Percentiles rank a stretch among this genome's conserved stretches.
Evolutionary conservation across 2,113 vertebrate species (phyloP).

Genomic region (Boulengeromyrus knoepffleri): DNA sequence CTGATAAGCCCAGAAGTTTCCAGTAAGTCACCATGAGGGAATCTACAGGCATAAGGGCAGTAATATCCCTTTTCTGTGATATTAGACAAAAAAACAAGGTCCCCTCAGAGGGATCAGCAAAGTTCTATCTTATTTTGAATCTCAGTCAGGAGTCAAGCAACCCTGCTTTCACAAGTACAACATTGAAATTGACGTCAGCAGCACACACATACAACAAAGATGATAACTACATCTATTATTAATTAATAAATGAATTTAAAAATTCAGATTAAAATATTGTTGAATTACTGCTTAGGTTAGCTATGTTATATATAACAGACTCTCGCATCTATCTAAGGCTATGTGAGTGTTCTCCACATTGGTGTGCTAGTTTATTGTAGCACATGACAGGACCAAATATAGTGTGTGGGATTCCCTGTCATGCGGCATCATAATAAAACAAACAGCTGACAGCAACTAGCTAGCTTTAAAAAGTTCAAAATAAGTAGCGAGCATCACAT

Average conservation of each 20-base stretch:
- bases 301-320: neutral
- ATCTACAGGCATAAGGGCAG: neutral
- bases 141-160: neutral
- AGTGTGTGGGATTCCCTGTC: neutral
- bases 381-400: neutral
- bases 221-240: neutral
- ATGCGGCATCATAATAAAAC: neutral
- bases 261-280: neutral
- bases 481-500: neutral
- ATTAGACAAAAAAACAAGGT: neutral
- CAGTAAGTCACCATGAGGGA: neutral
- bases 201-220: neutral
- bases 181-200: neutral
- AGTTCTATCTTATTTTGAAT: neutral
- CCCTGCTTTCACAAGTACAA: neutral
- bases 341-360: neutral
- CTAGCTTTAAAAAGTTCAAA: neutral
- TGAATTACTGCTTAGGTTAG: neutral
- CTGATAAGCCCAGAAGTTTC: neutral
- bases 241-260: neutral
- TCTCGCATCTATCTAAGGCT: neutral
- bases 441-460: neutral
- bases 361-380: neutral
- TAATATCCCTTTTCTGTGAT: neutral
- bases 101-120: neutral